These are phyloP conservation scores for Dione vanillae DNA, from an alignment of 2,888 invertebrate species.

Conservation along the genomic window DNA sequence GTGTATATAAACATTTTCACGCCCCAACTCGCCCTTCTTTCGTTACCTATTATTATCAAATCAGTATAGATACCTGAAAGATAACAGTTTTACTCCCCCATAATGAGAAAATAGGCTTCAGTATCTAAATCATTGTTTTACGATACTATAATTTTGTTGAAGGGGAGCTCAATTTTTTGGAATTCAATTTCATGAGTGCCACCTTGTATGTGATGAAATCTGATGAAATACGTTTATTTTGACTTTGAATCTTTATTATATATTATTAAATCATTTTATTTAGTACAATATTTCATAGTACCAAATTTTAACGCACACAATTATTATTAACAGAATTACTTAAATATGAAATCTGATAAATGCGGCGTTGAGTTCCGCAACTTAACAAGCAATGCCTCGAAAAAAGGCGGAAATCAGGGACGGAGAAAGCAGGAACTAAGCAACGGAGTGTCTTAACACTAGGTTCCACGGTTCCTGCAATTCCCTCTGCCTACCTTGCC, in stretches of 20 bases:
- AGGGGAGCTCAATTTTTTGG: slow-evolving; percentile 44
- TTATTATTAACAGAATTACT: too few species aligned
- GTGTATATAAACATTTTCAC: slow-evolving; percentile 84
- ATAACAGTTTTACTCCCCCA: slow-evolving; percentile 65
- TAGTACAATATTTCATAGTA: too few species aligned
- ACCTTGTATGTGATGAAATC: neutral
- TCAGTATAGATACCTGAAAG: slow-evolving; percentile 79
- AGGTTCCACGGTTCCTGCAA: too few species aligned
- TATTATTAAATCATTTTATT: too few species aligned
- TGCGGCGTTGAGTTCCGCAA: too few species aligned
- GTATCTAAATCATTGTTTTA: slow-evolving; percentile 79
- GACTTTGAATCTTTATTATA: neutral
- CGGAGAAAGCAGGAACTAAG: too few species aligned
- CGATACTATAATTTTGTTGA: slow-evolving; percentile 71
- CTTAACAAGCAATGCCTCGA: too few species aligned
- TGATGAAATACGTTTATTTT: neutral
- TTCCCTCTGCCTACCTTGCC: too few species aligned
- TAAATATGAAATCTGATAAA: too few species aligned
- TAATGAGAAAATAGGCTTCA: slow-evolving; percentile 76
- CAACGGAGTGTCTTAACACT: too few species aligned
- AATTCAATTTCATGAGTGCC: slow-evolving; percentile 28
- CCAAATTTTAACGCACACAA: too few species aligned
- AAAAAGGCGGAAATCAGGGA: too few species aligned
- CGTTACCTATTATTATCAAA: slow-evolving; percentile 81
- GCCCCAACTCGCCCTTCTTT: slow-evolving; percentile 74